These are phyloP conservation scores for Pachyramphus minor DNA, from an alignment of 2,113 vertebrate species.

Conservation along the genomic window DNA sequence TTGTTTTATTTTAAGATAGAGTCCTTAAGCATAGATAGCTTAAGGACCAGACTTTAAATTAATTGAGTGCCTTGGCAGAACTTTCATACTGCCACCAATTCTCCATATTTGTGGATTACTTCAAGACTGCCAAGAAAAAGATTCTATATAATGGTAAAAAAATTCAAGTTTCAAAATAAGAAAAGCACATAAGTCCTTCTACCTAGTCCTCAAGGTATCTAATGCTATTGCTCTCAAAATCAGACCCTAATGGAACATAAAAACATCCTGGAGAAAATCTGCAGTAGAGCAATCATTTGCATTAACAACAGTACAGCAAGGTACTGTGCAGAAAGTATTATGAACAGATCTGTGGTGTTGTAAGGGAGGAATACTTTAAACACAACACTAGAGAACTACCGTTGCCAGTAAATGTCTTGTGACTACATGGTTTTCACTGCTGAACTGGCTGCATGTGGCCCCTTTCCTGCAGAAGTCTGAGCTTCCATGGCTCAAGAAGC, in stretches of 20 bases:
- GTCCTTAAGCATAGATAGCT: neutral
- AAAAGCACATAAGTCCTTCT: neutral
- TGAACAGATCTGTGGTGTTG: neutral
- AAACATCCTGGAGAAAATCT: neutral
- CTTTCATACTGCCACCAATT: neutral
- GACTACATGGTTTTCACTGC: neutral
- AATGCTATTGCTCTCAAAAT: neutral
- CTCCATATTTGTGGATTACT: neutral
- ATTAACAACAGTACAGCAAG: neutral
- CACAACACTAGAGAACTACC: neutral
- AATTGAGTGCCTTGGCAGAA: neutral
- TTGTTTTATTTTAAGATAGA: neutral
- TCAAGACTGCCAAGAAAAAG: neutral
- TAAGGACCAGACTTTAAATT: neutral
- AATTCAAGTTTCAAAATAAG: neutral
- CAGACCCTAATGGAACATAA: neutral
- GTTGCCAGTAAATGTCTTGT: neutral
- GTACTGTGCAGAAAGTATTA: neutral
- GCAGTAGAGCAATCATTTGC: neutral
- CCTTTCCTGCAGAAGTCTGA: neutral
- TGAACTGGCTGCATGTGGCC: accelerated
- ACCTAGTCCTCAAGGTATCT: neutral
- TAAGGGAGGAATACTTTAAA: neutral
- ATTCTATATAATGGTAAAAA: neutral
- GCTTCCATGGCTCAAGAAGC: neutral